Evolutionary conservation across 2,113 vertebrate species (phyloP).

Genomic region (Nyctereutes procyonoides): DNA sequence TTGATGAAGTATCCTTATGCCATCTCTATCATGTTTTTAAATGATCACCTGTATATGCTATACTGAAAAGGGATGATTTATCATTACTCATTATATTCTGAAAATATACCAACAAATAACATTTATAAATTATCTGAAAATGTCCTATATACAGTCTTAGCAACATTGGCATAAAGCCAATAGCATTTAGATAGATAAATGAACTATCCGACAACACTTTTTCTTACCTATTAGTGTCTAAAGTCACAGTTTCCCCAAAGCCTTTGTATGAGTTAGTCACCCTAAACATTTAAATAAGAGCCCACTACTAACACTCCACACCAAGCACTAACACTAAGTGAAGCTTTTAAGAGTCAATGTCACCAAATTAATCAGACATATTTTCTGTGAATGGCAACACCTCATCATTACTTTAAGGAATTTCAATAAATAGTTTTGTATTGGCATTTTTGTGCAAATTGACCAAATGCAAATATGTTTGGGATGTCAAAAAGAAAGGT

Average conservation of each 20-base stretch:
- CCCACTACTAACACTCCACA: not conserved
- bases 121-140: slow-evolving; percentile 51
- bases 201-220: not conserved
- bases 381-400: not conserved
- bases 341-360: slow-evolving; percentile 64
- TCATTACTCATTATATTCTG: slow-evolving; percentile 44
- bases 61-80: slow-evolving; percentile 38
- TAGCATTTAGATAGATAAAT: slow-evolving; percentile 3
- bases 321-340: not conserved
- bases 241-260: slow-evolving; percentile 46
- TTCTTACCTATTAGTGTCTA: not conserved
- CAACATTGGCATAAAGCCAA: slow-evolving; percentile 62
- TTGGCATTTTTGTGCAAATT: not conserved
- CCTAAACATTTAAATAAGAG: not conserved
- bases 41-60: not conserved
- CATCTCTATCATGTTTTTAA: slow-evolving; percentile 43
- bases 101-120: not conserved
- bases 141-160: slow-evolving; percentile 40
- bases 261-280: not conserved
- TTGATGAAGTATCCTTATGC: slow-evolving; percentile 77
- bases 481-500: slow-evolving; percentile 44
- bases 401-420: not conserved
- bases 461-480: slow-evolving; percentile 5
- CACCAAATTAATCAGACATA: not conserved
- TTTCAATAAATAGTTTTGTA: slow-evolving; percentile 28